Base-by-base conservation (phyloP, 2,888 invertebrate species). In the Pristionchus fissidentatus region DNA sequence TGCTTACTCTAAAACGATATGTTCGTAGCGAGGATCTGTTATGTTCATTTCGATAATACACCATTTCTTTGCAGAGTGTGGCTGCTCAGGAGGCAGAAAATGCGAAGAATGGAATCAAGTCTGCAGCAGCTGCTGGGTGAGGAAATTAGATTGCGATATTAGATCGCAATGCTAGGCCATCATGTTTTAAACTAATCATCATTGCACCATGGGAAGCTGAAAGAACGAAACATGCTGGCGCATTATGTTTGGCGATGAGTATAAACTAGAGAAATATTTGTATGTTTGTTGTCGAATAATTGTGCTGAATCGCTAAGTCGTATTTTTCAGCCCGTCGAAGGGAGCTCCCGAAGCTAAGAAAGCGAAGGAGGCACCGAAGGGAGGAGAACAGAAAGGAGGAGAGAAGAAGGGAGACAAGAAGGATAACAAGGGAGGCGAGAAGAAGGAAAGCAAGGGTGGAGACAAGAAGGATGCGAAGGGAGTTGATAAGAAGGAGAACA, bases 41-140 rank as follows among this genome's bases (percentile, higher is more conserved):
- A n/a, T n/a, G 57, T 5, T n/a, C n/a, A 57, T n/a, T n/a, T 3
- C 10, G 3, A 57, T 3, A 3, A 62, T 52, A 32, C 8, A 77
- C 46, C 22, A 49, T 29, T 46, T 1, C 3, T 35, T 84, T 87
- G 84, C 82, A 86, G 85, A 85, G 86, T 55, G 52, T 88, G 57
- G 83, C 84, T 7, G 75, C 75, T 1, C 89, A 89, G 70, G 26
- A 83, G 29, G 85, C 73, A 4, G 79, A 83, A 32, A 88, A 87
- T 73, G 84, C 82, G 83, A 86, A 86, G 60, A 86, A 84, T 1
- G 87, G 87, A 55, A 60, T 85, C 4, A 84, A 83, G 80, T 52
- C 80, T 22, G 38, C 52, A 22, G 85, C 79, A n/a, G 55, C 8
- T 52, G 55, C 8, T 52, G 41, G 57, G 79, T 79, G 19, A 32